Conservation (phyloP, 2,113 vertebrate species). For the Pongo abelii region DNA sequence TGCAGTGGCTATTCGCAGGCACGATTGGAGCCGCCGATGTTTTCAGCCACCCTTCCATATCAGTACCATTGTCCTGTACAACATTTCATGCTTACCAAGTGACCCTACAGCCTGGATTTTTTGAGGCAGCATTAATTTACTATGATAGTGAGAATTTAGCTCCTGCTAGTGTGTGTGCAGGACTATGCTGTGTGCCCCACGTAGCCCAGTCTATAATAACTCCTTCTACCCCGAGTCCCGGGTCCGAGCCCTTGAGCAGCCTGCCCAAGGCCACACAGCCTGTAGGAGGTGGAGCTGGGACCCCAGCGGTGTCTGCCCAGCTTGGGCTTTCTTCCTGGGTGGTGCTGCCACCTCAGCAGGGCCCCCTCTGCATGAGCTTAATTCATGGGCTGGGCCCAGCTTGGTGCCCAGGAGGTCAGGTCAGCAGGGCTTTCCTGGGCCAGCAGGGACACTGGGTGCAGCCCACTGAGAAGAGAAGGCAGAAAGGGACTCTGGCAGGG, state of each 20-base stretch:
- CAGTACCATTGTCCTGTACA: not conserved
- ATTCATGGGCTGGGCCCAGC: not conserved
- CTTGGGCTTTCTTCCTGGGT: not conserved
- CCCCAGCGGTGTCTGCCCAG: rapidly evolving
- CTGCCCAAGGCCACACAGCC: not conserved
- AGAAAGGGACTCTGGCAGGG: not conserved
- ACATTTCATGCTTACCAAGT: not conserved
- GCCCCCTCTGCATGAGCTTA: not conserved
- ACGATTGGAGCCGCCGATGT: not conserved
- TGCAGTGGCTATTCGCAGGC: not conserved
- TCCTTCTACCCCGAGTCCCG: not conserved
- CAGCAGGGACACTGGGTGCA: not conserved
- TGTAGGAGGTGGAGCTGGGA: not conserved
- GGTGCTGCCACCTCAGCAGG: not conserved
- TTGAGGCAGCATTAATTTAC: not conserved
- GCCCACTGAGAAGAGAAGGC: not conserved
- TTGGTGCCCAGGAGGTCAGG: not conserved
- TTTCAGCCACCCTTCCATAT: not conserved
- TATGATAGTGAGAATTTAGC: not conserved
- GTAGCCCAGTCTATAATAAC: not conserved
- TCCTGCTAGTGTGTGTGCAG: not conserved
- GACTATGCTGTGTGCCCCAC: too few relatives aligned
- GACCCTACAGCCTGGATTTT: not conserved
- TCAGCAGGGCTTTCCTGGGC: not conserved
- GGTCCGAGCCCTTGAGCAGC: not conserved